phyloP scores from a whole-genome alignment of 1,140 invertebrate genomes.

The Periplaneta americana region DNA sequence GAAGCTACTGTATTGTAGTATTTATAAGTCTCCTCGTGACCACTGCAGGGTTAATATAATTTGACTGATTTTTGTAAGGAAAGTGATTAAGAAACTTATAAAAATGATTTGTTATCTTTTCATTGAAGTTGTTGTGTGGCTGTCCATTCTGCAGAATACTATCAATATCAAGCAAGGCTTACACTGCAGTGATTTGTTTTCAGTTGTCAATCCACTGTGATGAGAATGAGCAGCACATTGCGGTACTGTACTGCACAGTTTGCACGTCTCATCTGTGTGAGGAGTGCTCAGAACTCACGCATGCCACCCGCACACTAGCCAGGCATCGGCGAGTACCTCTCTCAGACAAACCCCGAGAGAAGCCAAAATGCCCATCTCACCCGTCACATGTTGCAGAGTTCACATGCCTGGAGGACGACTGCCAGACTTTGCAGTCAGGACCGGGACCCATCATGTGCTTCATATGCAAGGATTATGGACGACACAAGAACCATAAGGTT shows the following conservation, averaged over 20 bases:
- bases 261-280: slow-evolving; percentile 53
- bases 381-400: slow-evolving; percentile 53
- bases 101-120: no score
- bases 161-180: neutral
- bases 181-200: slow-evolving; percentile 20
- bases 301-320: slow-evolving; percentile 49
- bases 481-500: slow-evolving; percentile 52
- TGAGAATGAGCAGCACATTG: slow-evolving; percentile 52
- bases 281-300: slow-evolving; percentile 48
- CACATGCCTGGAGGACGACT: slow-evolving; percentile 52
- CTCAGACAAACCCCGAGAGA: slow-evolving; percentile 54
- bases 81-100: no score
- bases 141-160: no score
- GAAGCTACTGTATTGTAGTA: no score
- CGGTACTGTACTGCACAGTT: slow-evolving; percentile 53
- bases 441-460: slow-evolving; percentile 48
- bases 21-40: no score
- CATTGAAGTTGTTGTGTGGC: no score
- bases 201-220: slow-evolving; percentile 50
- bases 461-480: slow-evolving; percentile 54
- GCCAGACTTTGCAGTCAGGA: slow-evolving; percentile 36
- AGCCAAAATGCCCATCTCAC: slow-evolving; percentile 51
- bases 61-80: no score
- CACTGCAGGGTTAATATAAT: no score
- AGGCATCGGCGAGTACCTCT: slow-evolving; percentile 52